Base-by-base conservation (phyloP, 1,140 invertebrate genomes). In the Halictus rubicundus region DNA sequence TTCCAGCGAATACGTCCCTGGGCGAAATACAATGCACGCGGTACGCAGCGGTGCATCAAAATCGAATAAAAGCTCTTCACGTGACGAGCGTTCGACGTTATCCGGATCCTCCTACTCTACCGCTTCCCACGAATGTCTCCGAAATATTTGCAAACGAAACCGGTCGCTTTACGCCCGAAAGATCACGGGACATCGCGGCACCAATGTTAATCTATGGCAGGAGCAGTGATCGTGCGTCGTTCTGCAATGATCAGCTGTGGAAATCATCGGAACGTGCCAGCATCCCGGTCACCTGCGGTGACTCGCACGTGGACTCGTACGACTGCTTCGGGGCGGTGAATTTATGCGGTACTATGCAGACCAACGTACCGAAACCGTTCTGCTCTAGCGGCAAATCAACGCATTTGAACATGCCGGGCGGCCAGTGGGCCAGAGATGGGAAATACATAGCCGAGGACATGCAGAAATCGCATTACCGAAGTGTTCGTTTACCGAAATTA, bases 321-420 rank as follows among this genome's bases (percentile, higher is more conserved):
- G 96, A 96, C 84, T 96, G 95, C 75, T 93, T 93, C n/a, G 95
- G 95, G 21, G 93, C 94, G 1, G 93, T 96, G 1, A 96, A 94
- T 89, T 89, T 96, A 2, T 95, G 95, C 80, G 95, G 95, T 3
- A 94, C 94, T 0, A 96, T 96, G 96, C 96, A 96, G 88, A 96
- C 94, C 42, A 96, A 95, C 91, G 96, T 96, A 0, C 96, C 96
- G 0, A 94, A 94, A 68, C 96, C 96, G n/a, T 96, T 95, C 84
- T 93, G 92, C 66, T 94, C 95, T 0, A 93, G 92, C 73, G 94
- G 94, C 37, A 92, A 92, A 46, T 92, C 92, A 6, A 95, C 94
- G 21, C 94, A 96, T 87, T 88, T 96, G 4, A 95, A 95, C 81
- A 96, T 96, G 95, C 96, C 96, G 0, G 96, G 96, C 1, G 95